phyloP scores from a whole-genome alignment of 2,113 vertebrate species.

The Oreochromis tanganicae region DNA sequence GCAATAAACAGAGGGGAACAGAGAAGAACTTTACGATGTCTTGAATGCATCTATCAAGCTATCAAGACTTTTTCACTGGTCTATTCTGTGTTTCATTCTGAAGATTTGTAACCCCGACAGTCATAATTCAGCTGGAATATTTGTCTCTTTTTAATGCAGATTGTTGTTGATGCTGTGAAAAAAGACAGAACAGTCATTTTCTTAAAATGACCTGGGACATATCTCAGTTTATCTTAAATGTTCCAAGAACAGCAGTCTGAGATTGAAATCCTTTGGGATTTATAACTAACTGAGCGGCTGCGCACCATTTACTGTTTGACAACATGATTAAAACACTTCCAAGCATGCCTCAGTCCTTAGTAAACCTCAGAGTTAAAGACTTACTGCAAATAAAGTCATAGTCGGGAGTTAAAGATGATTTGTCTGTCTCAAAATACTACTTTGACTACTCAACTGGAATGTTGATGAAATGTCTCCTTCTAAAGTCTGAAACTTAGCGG shows the following conservation, averaged over 20 bases:
- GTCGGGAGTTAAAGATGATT: background rate
- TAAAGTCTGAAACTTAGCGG: background rate
- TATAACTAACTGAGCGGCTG: background rate
- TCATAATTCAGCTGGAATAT: background rate
- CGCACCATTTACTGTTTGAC: background rate
- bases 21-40: background rate
- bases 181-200: background rate
- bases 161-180: background rate
- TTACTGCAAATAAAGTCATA: background rate
- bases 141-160: background rate
- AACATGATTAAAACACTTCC: background rate
- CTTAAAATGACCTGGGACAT: background rate
- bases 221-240: background rate
- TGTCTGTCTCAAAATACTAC: background rate
- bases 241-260: background rate
- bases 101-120: background rate
- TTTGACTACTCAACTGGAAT: background rate
- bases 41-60: background rate
- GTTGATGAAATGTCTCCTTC: background rate
- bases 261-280: background rate
- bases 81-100: background rate
- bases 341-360: background rate
- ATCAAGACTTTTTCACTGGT: background rate
- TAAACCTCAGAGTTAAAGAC: background rate
- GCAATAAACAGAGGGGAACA: slow-evolving; percentile 12